These are phyloP conservation scores for Sarcophaga subvicina DNA, from an alignment of 2,888 invertebrate species.

Conservation along the genomic window DNA sequence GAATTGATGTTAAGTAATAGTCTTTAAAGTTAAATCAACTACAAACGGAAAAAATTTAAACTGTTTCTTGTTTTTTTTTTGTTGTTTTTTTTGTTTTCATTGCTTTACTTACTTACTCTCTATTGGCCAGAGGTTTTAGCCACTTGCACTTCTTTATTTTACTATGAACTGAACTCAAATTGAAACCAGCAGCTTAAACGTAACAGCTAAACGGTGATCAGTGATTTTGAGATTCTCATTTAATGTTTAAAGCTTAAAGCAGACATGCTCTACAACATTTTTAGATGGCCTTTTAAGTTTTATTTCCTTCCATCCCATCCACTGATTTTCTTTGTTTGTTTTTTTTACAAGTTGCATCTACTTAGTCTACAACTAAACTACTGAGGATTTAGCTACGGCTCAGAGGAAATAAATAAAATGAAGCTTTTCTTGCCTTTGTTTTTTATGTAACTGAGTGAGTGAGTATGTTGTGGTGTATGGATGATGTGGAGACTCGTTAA, in stretches of 20 bases:
- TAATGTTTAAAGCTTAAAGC: slow-evolving; percentile 64
- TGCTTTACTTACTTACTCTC: slow-evolving; percentile 1
- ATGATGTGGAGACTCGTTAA: slow-evolving; percentile 42
- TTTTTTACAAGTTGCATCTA: slow-evolving; percentile 31
- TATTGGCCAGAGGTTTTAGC: slow-evolving; percentile 37
- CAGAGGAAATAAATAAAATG: slow-evolving; percentile 51
- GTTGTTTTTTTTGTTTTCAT: neutral
- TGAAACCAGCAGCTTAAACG: slow-evolving; percentile 22
- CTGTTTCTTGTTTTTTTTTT: slow-evolving; percentile 36
- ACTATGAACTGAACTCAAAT: slow-evolving; percentile 34
- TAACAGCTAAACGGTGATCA: slow-evolving; percentile 59
- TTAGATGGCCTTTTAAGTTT: slow-evolving; percentile 68
- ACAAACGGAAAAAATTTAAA: slow-evolving; percentile 46
- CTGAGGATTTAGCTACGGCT: neutral
- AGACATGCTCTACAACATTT: slow-evolving; percentile 69
- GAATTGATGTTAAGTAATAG: slow-evolving; percentile 75
- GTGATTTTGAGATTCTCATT: slow-evolving; percentile 66
- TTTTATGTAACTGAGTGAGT: slow-evolving; percentile 16
- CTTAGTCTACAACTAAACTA: slow-evolving; percentile 33
- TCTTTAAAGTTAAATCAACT: slow-evolving; percentile 69
- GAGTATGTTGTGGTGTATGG: slow-evolving; percentile 19
- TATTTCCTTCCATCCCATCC: neutral
- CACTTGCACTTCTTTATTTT: slow-evolving; percentile 51
- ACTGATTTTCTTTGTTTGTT: neutral
- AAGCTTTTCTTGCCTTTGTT: slow-evolving; percentile 24